phyloP scores from a whole-genome alignment of 2,113 vertebrate genomes.

The Tor tambroides region DNA sequence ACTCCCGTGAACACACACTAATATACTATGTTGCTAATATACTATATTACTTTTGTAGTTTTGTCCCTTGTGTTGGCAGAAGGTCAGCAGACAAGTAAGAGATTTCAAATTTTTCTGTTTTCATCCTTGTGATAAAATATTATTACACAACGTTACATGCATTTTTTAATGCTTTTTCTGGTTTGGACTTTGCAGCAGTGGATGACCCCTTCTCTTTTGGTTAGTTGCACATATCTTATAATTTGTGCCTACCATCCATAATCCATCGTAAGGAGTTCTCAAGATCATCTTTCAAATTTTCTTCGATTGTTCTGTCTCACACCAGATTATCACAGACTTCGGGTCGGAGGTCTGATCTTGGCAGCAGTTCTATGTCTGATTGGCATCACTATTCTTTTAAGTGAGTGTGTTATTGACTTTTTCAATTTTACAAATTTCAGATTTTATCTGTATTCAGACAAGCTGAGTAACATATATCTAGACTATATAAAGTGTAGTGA shows the following conservation, averaged over 20 bases:
- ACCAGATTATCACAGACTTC: slow-evolving; percentile 83
- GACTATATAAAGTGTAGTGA: no score
- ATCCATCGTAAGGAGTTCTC: background rate
- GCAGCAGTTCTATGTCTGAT: slow-evolving; percentile 83
- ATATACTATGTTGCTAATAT: background rate
- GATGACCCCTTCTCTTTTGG: slow-evolving; percentile 79
- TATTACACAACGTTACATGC: background rate
- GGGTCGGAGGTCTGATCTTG: slow-evolving; percentile 81
- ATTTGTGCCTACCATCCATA: background rate
- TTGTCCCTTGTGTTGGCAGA: slow-evolving; percentile 73
- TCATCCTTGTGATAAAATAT: background rate
- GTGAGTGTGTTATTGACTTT: slow-evolving; percentile 74
- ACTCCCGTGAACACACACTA: background rate
- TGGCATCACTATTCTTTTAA: slow-evolving; percentile 85
- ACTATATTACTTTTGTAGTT: slow-evolving; percentile 63
- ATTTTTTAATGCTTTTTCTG: background rate
- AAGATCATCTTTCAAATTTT: background rate
- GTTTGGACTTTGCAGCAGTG: slow-evolving; percentile 39
- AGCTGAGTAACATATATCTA: background rate
- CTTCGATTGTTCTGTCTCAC: background rate
- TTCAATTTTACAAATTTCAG: background rate
- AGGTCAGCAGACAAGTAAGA: slow-evolving; percentile 66
- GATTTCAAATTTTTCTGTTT: background rate
- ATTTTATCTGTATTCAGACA: background rate
- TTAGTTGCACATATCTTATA: slow-evolving; percentile 55